Evolutionary conservation across 2,888 invertebrate genomes (phyloP).

Genomic region (Lochmaea capreae): DNA sequence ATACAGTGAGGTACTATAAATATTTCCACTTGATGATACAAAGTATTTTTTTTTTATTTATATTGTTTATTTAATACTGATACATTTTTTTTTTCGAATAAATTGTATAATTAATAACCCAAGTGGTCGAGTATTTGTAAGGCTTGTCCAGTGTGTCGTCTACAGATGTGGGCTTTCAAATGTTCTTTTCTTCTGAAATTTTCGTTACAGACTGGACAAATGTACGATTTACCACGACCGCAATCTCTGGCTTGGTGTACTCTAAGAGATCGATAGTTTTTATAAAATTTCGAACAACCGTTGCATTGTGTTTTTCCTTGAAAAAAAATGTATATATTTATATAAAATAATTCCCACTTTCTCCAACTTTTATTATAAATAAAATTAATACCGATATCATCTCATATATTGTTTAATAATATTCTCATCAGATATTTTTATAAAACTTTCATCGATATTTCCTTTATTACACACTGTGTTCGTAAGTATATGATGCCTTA

Average conservation of each 20-base stretch:
- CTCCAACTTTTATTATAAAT: no score
- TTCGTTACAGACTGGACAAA: constrained; percentile 62
- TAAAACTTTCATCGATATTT: constrained; percentile 48
- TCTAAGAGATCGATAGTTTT: constrained; percentile 42
- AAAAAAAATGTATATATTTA: neutral
- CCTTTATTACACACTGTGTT: constrained; percentile 31
- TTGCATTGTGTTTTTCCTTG: constrained; percentile 37
- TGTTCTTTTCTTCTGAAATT: constrained; percentile 51
- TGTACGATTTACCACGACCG: constrained; percentile 60
- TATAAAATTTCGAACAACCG: constrained; percentile 43
- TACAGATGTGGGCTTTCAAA: constrained; percentile 46
- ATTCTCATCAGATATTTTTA: constrained; percentile 53
- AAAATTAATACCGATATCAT: neutral
- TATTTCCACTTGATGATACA: no score
- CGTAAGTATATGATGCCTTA: constrained; percentile 35
- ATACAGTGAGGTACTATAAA: no score
- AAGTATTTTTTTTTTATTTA: neutral
- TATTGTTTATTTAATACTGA: neutral
- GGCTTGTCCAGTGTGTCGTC: constrained; percentile 37
- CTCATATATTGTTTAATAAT: constrained; percentile 59
- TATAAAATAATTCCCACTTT: neutral
- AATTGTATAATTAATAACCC: neutral
- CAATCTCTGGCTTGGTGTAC: constrained; percentile 43
- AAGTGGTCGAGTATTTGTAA: neutral
- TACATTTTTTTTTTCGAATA: neutral